Evolutionary conservation across 1,140 invertebrate genomes (phyloP).

Genomic region (Ctenoplectra terminalis): DNA sequence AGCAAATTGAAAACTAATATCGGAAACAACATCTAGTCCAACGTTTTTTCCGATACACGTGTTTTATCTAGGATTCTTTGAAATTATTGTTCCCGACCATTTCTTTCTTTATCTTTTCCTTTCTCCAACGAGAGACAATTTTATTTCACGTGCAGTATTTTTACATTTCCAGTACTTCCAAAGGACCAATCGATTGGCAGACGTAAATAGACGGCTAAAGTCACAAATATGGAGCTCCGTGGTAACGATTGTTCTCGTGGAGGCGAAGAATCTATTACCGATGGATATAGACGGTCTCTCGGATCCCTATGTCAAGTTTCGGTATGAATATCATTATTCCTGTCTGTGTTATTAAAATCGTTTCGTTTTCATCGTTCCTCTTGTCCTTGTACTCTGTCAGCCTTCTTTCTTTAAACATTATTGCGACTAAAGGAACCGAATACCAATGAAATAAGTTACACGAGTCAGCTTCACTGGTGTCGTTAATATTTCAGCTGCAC

Average conservation of each 20-base stretch:
- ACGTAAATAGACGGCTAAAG: conserved; percentile 91
- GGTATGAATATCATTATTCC: conserved; percentile 83
- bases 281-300: conserved; percentile 95
- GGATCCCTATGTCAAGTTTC: conserved; percentile 98
- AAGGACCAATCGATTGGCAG: conserved; percentile 88
- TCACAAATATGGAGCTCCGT: conserved; percentile 97
- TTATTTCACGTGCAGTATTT: conserved; percentile 13
- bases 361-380: background rate
- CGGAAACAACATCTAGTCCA: background rate
- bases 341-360: background rate
- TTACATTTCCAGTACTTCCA: conserved; percentile 88
- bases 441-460: no score
- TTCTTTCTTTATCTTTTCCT: background rate
- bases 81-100: background rate
- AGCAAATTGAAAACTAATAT: background rate
- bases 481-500: no score
- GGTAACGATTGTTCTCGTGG: conserved; percentile 97
- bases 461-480: no score
- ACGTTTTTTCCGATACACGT: background rate
- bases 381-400: background rate
- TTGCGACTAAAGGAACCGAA: no score
- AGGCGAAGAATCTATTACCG: conserved; percentile 94
- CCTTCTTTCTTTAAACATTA: no score
- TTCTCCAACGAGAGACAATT: no score
- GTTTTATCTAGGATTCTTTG: background rate